Conservation (phyloP, 1,140 invertebrate species). For the Spodoptera litura region DNA sequence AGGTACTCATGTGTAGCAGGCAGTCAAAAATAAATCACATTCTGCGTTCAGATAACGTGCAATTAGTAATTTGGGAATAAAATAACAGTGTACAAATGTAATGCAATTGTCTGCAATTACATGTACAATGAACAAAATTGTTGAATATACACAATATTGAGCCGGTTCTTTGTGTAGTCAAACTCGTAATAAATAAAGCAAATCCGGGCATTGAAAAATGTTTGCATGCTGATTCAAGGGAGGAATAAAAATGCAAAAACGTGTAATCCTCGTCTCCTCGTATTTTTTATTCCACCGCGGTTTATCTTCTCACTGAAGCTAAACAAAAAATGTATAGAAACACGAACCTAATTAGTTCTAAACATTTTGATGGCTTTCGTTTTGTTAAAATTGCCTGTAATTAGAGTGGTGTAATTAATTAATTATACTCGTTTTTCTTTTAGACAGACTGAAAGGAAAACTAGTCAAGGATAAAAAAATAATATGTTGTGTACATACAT, state of each 20-base stretch:
- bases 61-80: too few relatives aligned
- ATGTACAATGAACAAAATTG: background rate
- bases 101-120: background rate
- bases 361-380: background rate
- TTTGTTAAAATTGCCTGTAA: too few relatives aligned
- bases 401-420: too few relatives aligned
- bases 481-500: too few relatives aligned
- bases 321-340: constrained; percentile 10
- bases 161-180: background rate
- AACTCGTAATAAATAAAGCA: constrained; percentile 32
- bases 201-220: constrained; percentile 39
- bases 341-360: constrained; percentile 1
- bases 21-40: too few relatives aligned
- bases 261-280: constrained; percentile 25
- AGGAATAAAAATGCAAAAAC: constrained; percentile 39
- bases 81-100: too few relatives aligned
- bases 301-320: constrained; percentile 1
- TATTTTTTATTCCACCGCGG: constrained; percentile 19
- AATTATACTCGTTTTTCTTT: too few relatives aligned
- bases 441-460: too few relatives aligned
- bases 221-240: constrained; percentile 27
- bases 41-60: too few relatives aligned
- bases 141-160: background rate
- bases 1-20: too few relatives aligned
- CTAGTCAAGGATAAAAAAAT: too few relatives aligned